Base-by-base conservation (phyloP, 2,113 vertebrate species). In the Erythrocercus mccallii region DNA sequence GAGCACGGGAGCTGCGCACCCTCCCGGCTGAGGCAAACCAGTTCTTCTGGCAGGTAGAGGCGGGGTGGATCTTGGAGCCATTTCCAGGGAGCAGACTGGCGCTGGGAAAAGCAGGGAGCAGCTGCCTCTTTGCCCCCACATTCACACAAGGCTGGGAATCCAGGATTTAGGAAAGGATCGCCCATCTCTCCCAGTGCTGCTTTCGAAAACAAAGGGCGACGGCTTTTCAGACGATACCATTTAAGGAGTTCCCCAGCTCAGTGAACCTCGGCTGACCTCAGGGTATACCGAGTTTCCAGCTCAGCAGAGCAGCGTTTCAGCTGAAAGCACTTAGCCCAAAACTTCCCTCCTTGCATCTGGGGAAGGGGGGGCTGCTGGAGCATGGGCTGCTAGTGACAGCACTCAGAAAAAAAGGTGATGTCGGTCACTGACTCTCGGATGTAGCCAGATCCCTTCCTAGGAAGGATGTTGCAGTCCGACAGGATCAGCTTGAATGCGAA, bases 201-300 rank as follows among this genome's bases (percentile, higher is more conserved):
- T 88, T 6, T 0, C 22, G 10, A 54, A 83, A 64, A 73, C 2
- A 5, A 65, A 72, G 42, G 60, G 47, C 35, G 21, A 19, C 0
- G 0, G 58, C 64, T 83, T 81, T 88, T 56, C 61, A 90, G 69
- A 58, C 47, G 17, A 56, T 90, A 33, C 92, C 91, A 90, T 91
- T 92, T 94, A 93, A 93, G 81, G 93, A 94, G 93, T 88, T 95
- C 90, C 93, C 93, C 76, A 57, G 90, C 44, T 68, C 25, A n/a
- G 86, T 79, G 93, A 92, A 95, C 94, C 90, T 94, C 93, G 5
- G 88, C 82, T 96, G 95, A 91, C 94, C 95, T 72, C 57, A 23
- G 86, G 88, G 81, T 93, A 89, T 66, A 64, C 28, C 8, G 71
- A 77, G 54, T 65, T 92, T 96, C 65, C 88, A 96, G 51, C 72